These are phyloP conservation scores for Stenotaenia linearis DNA, from an alignment of 2,888 invertebrate genomes.

Conservation along the genomic window DNA sequence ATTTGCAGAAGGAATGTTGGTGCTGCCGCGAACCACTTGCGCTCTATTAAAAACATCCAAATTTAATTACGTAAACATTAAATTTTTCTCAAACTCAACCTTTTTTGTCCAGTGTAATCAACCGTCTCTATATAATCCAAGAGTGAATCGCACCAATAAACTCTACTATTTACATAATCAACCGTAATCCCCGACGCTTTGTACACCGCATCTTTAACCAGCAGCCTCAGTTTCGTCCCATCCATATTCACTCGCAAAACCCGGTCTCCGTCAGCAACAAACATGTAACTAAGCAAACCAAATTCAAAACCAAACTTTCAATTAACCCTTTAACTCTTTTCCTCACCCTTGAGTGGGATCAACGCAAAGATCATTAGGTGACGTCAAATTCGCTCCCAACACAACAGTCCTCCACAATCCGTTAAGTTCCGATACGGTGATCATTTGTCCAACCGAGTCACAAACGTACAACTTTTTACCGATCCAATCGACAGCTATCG, in stretches of 20 bases:
- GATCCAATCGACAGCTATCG: conserved; percentile 93
- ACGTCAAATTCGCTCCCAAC: conserved; percentile 81
- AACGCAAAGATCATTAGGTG: conserved; percentile 83
- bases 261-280: conserved; percentile 53
- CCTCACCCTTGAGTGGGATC: conserved; percentile 77
- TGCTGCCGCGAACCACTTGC: conserved; percentile 50
- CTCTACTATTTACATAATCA: conserved; percentile 79
- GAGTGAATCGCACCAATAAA: conserved; percentile 95
- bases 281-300: conserved; percentile 49
- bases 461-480: conserved; percentile 93
- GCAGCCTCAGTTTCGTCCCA: conserved; percentile 72
- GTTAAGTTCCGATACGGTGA: conserved; percentile 86
- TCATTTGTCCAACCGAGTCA: conserved; percentile 84
- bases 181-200: conserved; percentile 87
- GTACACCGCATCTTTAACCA: conserved; percentile 87
- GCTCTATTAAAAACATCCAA: conserved; percentile 48
- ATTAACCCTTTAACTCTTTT: not conserved
- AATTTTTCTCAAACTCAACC: conserved; percentile 52
- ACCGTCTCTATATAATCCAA: conserved; percentile 94
- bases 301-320: not conserved
- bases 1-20: conserved; percentile 74
- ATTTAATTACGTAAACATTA: too few species aligned
- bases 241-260: conserved; percentile 86
- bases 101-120: conserved; percentile 79
- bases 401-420: conserved; percentile 85